Conservation (phyloP, 2,888 invertebrate species). For the Monoplex corrugatus region DNA sequence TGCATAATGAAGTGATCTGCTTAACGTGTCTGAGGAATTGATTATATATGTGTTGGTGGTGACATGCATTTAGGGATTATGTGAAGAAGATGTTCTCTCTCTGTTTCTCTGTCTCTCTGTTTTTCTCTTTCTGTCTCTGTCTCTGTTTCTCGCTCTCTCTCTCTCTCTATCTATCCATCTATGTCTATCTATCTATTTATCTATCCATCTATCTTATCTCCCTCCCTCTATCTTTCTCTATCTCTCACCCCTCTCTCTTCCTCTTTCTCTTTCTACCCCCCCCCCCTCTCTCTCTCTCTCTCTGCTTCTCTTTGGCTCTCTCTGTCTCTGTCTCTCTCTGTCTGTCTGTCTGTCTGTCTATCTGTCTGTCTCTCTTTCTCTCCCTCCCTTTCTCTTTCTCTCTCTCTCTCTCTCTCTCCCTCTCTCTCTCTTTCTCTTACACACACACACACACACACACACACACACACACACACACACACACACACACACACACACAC, state of each 20-base stretch:
- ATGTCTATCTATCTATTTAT: not conserved
- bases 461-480: slow-evolving; percentile 25
- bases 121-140: not conserved
- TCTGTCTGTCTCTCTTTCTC: not conserved
- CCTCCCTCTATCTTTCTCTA: not conserved
- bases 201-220: not conserved
- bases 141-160: not conserved
- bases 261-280: not conserved
- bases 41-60: no score
- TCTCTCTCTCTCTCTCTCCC: slow-evolving; percentile 1
- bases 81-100: no score
- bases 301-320: not conserved
- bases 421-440: not conserved
- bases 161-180: not conserved
- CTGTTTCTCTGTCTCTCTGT: not conserved
- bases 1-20: no score
- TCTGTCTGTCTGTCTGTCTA: not conserved
- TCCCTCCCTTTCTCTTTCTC: not conserved
- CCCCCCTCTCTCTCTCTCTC: not conserved
- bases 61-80: no score
- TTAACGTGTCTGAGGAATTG: no score
- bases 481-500: slow-evolving; percentile 15
- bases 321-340: not conserved
- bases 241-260: not conserved
- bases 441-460: slow-evolving; percentile 15